Base-by-base conservation (phyloP, 2,797 vertebrate genomes). In the Melanotaenia trifasciata region DNA sequence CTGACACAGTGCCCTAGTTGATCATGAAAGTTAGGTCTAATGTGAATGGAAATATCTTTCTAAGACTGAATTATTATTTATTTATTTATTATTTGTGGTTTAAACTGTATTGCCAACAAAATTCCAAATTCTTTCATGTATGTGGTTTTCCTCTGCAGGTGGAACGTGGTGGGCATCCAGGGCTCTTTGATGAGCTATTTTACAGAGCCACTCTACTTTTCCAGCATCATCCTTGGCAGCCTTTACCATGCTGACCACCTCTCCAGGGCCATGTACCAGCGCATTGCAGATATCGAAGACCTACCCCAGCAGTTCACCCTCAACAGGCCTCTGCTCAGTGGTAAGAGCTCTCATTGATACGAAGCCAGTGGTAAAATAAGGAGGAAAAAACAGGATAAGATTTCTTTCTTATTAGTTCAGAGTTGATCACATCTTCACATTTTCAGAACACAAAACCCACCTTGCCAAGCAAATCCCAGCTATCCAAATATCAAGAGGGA, bases 161-260 rank as follows among this genome's bases (percentile, higher is more conserved):
- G 97, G 97, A 98, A 98, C 61, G 95, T 98, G 84, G 93, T 98
- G 47, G 97, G 97, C 64, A 91, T 98, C 84, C 97, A 99, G 90
- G 97, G 97, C 66, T 96, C 97, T 61, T 92, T 99, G 88, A 94
- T 99, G 93, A 97, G 96, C 93, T 95, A 97, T 87, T 97, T 99
- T 78, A 95, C 96, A 20, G 96, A 96, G 87, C 97, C 97, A 60
- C 91, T 99, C 81, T 98, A 98, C 93, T 95, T 98, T 92, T 97
- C 96, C 76, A 99, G 97, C 93, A 96, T 99, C 90, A 97, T 99
- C 90, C 90, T 98, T 94, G 97, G 97, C 70, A 98, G 97, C 89
- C 92, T 99, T 69, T 99, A 99, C 91, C 97, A 99, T 3, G 96
- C 96, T 0, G 96, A 97, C 90, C 97, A 99, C 90, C 96, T 98